Conservation (phyloP, 2,113 vertebrate species). For the Chamaea fasciata region DNA sequence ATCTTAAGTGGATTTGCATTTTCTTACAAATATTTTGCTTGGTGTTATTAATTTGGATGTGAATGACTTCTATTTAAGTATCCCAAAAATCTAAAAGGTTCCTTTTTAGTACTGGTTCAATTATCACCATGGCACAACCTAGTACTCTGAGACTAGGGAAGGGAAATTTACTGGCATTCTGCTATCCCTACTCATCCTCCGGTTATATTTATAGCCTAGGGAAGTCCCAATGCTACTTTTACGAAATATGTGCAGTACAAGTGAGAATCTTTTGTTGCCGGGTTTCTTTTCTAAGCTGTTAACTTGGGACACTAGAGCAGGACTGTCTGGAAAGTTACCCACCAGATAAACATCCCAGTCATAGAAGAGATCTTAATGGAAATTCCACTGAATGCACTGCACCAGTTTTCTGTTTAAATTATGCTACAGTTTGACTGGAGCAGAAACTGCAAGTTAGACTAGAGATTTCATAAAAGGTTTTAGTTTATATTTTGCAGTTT, state of each 20-base stretch:
- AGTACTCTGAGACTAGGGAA: not conserved
- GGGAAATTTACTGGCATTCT: not conserved
- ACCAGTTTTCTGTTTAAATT: not conserved
- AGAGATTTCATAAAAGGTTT: not conserved
- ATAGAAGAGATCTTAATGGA: not conserved
- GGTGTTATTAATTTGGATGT: not conserved
- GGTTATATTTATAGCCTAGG: slow-evolving; percentile 44
- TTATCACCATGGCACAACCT: not conserved
- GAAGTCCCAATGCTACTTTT: slow-evolving; percentile 50
- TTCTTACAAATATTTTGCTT: not conserved
- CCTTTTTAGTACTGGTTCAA: not conserved
- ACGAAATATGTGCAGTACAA: not conserved
- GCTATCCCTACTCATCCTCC: slow-evolving; percentile 11
- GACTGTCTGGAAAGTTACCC: not conserved
- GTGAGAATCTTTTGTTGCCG: slow-evolving; percentile 1
- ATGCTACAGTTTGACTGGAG: not conserved
- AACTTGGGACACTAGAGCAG: not conserved
- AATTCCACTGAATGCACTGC: not conserved
- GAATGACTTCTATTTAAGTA: not conserved
- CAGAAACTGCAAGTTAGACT: not conserved
- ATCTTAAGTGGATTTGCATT: not conserved
- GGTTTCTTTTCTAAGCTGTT: slow-evolving; percentile 25
- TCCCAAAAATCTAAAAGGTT: not conserved
- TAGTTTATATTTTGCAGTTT: slow-evolving; percentile 3
- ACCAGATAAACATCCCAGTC: not conserved